Conservation (phyloP, 37 sponge, comb jelly and placozoan species). For the Halichondria panicea region DNA sequence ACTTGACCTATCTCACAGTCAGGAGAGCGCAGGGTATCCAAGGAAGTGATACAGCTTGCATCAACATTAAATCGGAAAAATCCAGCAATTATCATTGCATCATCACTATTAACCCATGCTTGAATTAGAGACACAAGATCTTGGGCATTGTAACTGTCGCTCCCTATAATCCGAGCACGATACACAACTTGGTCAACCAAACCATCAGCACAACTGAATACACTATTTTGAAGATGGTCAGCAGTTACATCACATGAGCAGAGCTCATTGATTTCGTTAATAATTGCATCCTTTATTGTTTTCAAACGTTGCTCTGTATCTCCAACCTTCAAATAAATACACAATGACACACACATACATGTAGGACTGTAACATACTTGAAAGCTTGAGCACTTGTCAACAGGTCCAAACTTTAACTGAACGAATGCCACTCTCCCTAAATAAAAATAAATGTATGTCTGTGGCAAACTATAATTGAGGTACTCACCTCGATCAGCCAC, state of each 20-base stretch:
- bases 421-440: too few species aligned
- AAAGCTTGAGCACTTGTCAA: too few species aligned
- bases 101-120: constrained; percentile 12
- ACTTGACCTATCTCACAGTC: constrained; percentile 11
- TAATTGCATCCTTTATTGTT: too few species aligned
- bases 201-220: constrained; percentile 20
- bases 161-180: constrained; percentile 32
- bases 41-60: constrained; percentile 1
- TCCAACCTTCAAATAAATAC: background rate
- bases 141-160: background rate
- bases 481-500: background rate
- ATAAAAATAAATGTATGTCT: too few species aligned
- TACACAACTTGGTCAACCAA: constrained; percentile 20
- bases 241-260: constrained; percentile 17
- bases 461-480: too few species aligned
- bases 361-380: too few species aligned
- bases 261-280: background rate
- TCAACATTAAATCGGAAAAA: background rate
- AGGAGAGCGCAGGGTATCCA: constrained; percentile 16
- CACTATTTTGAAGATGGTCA: background rate
- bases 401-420: too few species aligned
- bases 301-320: background rate
- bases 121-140: constrained; percentile 21
- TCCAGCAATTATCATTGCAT: background rate
- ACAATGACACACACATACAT: background rate